Percentiles rank a stretch among this genome's conserved stretches.
Conservation (phyloP, 2,797 vertebrate genomes). For the Meriones psammophilus region DNA sequence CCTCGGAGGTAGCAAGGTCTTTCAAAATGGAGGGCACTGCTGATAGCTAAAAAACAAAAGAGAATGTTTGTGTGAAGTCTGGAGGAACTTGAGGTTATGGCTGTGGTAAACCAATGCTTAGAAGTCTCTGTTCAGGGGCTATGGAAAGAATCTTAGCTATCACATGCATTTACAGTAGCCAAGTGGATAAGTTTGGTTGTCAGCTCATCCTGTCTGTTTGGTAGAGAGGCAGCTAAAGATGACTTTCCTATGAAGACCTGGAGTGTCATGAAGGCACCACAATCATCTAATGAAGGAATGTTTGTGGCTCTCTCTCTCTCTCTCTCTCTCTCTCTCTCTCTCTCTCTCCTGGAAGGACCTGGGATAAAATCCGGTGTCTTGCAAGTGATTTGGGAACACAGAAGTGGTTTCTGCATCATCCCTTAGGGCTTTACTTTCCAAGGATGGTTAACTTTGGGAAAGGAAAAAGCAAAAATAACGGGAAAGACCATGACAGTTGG, state of each 20-base stretch:
- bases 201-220: not conserved
- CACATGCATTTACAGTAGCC: not conserved
- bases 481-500: not conserved
- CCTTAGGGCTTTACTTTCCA: not conserved
- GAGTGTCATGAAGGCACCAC: not conserved
- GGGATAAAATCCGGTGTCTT: not conserved
- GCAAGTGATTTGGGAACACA: not conserved
- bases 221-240: not conserved
- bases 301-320: not conserved
- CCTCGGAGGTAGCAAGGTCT: conserved; percentile 73
- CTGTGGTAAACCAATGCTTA: accelerated
- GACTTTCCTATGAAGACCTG: not conserved
- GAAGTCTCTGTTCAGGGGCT: accelerated
- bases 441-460: not conserved
- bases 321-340: too few relatives aligned
- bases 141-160: not conserved
- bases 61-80: not conserved
- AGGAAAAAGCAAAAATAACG: not conserved
- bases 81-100: not conserved
- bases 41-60: conserved; percentile 20
- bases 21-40: not conserved
- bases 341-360: too few relatives aligned
- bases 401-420: not conserved
- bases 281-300: accelerated
- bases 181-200: not conserved